These are phyloP conservation scores for Anniella stebbinsi DNA, from an alignment of 2,797 vertebrate species.

Conservation along the genomic window DNA sequence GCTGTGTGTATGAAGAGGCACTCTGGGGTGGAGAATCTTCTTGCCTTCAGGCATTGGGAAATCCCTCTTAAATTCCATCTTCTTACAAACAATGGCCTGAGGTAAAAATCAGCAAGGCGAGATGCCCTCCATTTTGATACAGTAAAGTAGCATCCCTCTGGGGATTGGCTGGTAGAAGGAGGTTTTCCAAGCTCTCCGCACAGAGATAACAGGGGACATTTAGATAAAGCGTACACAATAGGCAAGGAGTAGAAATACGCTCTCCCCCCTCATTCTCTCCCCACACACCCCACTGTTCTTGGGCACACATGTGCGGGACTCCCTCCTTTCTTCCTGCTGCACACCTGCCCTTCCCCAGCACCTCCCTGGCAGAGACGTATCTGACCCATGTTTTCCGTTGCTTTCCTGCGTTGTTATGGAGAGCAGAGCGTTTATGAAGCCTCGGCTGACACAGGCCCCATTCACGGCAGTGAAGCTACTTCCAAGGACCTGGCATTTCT, in stretches of 20 bases:
- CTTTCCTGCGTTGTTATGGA: slow-evolving; percentile 70
- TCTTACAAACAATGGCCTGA: not conserved
- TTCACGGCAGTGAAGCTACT: slow-evolving; percentile 7
- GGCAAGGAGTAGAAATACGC: not conserved
- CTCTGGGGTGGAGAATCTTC: not conserved
- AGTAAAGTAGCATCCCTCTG: no score
- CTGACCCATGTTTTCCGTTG: slow-evolving; percentile 27
- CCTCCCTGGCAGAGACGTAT: not conserved
- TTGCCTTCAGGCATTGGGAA: not conserved
- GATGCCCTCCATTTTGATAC: not conserved
- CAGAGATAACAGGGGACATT: not conserved
- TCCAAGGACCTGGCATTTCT: slow-evolving; percentile 36
- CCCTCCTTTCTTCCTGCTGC: slow-evolving; percentile 17
- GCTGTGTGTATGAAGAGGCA: not conserved
- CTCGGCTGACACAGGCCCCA: slow-evolving; percentile 28
- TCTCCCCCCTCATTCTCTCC: not conserved
- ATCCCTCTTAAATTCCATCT: not conserved
- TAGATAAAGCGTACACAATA: not conserved
- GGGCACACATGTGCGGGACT: not conserved
- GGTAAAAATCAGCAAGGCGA: not conserved
- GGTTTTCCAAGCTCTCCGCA: not conserved
- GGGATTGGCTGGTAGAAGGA: not conserved
- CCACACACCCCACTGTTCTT: not conserved
- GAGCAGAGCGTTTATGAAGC: slow-evolving; percentile 58
- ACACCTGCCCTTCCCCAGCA: slow-evolving; percentile 26